These are phyloP conservation scores for Syndactyla subalaris DNA, from an alignment of 2,797 vertebrate genomes.

Conservation along the genomic window DNA sequence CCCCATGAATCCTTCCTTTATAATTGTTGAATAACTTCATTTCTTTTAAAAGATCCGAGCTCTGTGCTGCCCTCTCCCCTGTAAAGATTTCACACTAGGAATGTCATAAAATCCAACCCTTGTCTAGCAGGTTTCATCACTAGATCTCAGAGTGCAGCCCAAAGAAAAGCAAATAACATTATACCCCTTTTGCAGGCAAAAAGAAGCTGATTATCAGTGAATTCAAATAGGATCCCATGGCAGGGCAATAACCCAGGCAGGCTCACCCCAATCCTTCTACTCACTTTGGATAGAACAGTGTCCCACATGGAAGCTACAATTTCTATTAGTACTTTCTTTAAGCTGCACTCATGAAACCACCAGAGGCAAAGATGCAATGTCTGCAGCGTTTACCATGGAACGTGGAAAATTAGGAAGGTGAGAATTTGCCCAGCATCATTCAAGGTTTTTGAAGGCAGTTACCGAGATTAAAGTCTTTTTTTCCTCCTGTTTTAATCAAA, in stretches of 20 bases:
- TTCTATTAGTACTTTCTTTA: background rate
- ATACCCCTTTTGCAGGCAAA: background rate
- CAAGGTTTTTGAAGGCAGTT: background rate
- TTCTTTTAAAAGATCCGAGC: background rate
- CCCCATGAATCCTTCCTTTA: background rate
- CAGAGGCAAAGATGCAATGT: background rate
- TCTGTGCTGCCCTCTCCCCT: background rate
- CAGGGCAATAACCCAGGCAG: background rate
- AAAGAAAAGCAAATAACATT: background rate
- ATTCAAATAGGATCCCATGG: background rate
- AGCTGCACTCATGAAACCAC: background rate
- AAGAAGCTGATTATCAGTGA: background rate
- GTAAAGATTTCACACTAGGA: fast-evolving
- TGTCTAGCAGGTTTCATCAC: background rate
- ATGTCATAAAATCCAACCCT: background rate
- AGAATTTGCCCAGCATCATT: background rate
- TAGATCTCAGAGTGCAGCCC: background rate
- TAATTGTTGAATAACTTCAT: background rate
- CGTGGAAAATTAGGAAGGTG: background rate
- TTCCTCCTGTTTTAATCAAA: background rate
- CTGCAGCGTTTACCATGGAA: background rate
- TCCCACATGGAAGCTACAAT: background rate
- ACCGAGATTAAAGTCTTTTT: background rate
- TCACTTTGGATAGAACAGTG: background rate
- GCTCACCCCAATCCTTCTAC: background rate